phyloP scores from a whole-genome alignment of 2,113 vertebrate genomes.

The Euleptes europaea region DNA sequence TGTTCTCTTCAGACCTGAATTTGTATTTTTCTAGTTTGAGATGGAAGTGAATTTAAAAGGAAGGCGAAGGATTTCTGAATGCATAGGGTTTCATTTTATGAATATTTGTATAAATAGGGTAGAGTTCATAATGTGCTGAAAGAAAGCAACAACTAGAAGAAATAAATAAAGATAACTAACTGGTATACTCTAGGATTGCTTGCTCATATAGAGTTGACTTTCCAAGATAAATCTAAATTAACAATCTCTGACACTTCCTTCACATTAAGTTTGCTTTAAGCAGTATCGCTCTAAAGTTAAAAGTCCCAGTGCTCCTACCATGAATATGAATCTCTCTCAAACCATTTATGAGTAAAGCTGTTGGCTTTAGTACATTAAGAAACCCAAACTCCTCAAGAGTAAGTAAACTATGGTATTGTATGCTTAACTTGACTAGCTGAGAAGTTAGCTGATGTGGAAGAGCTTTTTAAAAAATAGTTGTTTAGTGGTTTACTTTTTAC shows the following conservation, averaged over 20 bases:
- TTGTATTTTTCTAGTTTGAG: background rate
- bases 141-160: background rate
- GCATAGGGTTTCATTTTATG: background rate
- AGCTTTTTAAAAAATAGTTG: background rate
- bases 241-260: background rate
- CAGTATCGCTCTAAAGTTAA: background rate
- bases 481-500: background rate
- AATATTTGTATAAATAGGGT: background rate
- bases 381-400: background rate
- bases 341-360: background rate
- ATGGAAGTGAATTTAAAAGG: background rate
- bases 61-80: background rate
- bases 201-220: background rate
- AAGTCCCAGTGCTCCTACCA: background rate
- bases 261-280: background rate
- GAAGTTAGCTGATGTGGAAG: background rate
- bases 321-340: background rate
- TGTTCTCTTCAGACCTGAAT: background rate
- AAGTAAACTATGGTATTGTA: background rate
- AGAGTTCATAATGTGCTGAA: background rate
- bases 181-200: background rate
- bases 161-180: background rate
- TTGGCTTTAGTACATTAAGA: background rate
- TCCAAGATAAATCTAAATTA: background rate
- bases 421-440: background rate